A percentile compares a stretch with the other conserved stretches of the same genome.
phyloP scores from a whole-genome alignment of 2,797 vertebrate genomes.

The Petrocephalus sullivani region DNA sequence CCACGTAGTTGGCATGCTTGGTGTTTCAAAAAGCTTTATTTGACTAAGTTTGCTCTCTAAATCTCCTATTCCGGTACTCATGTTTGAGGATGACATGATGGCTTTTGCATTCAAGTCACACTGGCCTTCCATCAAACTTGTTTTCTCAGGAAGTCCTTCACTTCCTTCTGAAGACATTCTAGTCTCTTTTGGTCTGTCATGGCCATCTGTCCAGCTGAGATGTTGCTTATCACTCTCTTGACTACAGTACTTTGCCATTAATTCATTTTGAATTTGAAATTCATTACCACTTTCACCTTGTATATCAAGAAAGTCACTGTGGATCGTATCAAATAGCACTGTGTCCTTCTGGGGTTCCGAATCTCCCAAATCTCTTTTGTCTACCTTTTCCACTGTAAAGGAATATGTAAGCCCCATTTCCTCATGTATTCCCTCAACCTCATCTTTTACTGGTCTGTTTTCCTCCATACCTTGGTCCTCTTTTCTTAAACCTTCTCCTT shows the following conservation, averaged over 20 bases:
- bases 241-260: not conserved
- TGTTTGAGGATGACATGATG: not conserved
- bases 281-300: not conserved
- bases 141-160: not conserved
- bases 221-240: not conserved
- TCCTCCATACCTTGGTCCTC: not conserved
- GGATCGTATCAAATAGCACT: not conserved
- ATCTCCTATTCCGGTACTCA: not conserved
- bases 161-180: not conserved
- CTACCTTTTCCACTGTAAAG: not conserved
- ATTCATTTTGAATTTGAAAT: not conserved
- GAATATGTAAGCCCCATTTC: not conserved
- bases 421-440: not conserved
- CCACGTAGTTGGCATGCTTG: slow-evolving; percentile 2
- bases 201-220: not conserved
- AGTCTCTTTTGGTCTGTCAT: not conserved
- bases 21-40: not conserved
- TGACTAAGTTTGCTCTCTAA: slow-evolving; percentile 3
- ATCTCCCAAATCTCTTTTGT: not conserved
- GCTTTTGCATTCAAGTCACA: not conserved
- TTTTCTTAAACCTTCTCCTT: not conserved
- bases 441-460: not conserved
- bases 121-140: not conserved
- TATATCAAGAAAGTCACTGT: not conserved
- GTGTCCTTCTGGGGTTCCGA: not conserved